Conservation (phyloP, 2,113 vertebrate genomes). For the Lichenostomus cassidix region DNA sequence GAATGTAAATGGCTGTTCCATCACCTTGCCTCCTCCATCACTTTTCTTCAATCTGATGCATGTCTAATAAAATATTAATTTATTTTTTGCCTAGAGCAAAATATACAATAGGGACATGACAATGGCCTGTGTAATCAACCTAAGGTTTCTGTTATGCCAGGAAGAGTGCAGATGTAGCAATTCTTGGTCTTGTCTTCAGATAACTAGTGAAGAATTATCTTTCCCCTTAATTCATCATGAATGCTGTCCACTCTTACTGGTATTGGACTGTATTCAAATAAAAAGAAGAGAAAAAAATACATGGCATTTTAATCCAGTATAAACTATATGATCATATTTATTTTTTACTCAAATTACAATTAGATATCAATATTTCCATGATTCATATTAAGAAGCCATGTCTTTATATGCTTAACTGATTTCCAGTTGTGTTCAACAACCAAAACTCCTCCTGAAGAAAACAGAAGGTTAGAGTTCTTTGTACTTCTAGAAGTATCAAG, state of each 20-base stretch:
- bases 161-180: background rate
- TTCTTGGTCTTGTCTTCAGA: background rate
- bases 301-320: background rate
- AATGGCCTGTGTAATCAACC: background rate
- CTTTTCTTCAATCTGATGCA: background rate
- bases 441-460: background rate
- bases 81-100: background rate
- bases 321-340: background rate
- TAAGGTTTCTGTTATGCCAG: background rate
- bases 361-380: background rate
- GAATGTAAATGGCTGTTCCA: background rate
- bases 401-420: background rate
- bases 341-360: background rate
- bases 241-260: background rate
- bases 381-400: background rate
- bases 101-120: background rate
- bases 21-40: background rate
- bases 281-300: background rate
- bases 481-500: background rate
- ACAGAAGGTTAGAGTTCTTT: background rate
- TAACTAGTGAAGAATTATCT: background rate
- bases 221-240: background rate
- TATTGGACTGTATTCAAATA: background rate
- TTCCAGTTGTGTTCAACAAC: background rate
- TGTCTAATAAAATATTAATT: background rate